phyloP scores from a whole-genome alignment of 2,888 invertebrate genomes.

The Pharmacophagus antenor region DNA sequence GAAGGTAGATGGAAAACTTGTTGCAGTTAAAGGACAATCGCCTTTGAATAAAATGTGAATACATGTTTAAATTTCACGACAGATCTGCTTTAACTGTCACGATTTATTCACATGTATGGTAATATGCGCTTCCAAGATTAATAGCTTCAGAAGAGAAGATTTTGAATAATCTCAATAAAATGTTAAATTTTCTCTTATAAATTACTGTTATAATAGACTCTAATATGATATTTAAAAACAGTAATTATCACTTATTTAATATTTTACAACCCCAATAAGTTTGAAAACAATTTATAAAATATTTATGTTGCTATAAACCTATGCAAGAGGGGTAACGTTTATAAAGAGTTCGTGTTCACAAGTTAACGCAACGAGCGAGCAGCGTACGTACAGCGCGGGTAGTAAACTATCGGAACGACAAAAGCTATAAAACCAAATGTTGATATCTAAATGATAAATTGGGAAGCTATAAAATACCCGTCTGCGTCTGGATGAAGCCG shows the following conservation, averaged over 20 bases:
- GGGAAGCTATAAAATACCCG: constrained; percentile 64
- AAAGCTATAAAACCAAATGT: constrained; percentile 33
- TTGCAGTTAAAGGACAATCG: constrained; percentile 28
- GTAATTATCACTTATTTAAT: background rate
- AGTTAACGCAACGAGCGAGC: background rate
- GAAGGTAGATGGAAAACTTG: constrained; percentile 26
- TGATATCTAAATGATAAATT: constrained; percentile 60
- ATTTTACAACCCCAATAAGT: background rate
- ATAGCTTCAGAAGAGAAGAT: too few species aligned
- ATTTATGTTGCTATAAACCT: background rate
- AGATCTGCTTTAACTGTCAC: constrained; percentile 9
- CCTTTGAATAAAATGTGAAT: constrained; percentile 28
- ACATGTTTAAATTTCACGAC: constrained; percentile 26
- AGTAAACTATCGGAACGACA: constrained; percentile 23
- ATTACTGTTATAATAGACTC: too few species aligned
- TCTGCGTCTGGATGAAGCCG: constrained; percentile 51
- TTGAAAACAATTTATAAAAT: background rate
- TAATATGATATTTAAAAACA: background rate
- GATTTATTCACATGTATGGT: too few species aligned
- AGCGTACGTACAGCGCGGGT: constrained; percentile 5
- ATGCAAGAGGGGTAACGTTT: background rate
- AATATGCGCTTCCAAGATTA: too few species aligned
- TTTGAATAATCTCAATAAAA: too few species aligned
- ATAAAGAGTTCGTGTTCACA: background rate
- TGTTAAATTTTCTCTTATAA: too few species aligned